Evolutionary conservation across 2,888 invertebrate species (phyloP), one percentile per base, ranked within the genome.

Genomic region (Epinotia bilunana): DNA sequence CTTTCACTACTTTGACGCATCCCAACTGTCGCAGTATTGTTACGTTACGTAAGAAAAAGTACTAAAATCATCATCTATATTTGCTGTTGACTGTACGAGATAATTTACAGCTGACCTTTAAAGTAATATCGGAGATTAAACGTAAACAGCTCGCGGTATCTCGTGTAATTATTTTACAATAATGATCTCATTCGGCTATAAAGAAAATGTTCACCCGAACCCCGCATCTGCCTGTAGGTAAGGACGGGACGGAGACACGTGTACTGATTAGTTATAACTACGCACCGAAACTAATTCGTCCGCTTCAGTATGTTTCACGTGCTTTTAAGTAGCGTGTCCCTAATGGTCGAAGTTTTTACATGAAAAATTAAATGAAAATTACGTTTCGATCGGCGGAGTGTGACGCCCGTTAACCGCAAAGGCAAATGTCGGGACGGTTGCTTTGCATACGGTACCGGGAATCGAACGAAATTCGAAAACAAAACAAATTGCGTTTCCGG

Each of bases 401-500:
- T 81, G 80, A 83, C 83, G 81, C 81, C 87, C 83, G 81, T 83
- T 84, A 88, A 82, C 87, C 84, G 81, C 83, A 83, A 87, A 87
- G 84, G 82, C 87, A 86, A 83, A 82, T 80, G 83, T 80, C 82
- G 79, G 79, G 80, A 53, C 78, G 81, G 76, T 71, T 71, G 70
- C 79, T 80, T 80, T 75, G 79, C 79, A 79, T 79, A 79, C 78
- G 77, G 77, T 85, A 84, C 84, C 79, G 80, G 81, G 84, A 87
- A 89, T 87, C 85, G 85, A 88, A 79, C 84, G 80, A 84, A 86
- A 84, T 85, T 86, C 83, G 84, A 90, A 91, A 92, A 91, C 89
- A 88, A 90, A 92, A 91, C 88, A 85, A 90, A 87, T 89, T 87
- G 86, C 88, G 84, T 90, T 94, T 94, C 93, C 90, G 91, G 92